Percentiles rank a stretch among this genome's conserved stretches.
Evolutionary conservation across 2,113 vertebrate genomes (phyloP).

Genomic region (Odontesthes bonariensis): DNA sequence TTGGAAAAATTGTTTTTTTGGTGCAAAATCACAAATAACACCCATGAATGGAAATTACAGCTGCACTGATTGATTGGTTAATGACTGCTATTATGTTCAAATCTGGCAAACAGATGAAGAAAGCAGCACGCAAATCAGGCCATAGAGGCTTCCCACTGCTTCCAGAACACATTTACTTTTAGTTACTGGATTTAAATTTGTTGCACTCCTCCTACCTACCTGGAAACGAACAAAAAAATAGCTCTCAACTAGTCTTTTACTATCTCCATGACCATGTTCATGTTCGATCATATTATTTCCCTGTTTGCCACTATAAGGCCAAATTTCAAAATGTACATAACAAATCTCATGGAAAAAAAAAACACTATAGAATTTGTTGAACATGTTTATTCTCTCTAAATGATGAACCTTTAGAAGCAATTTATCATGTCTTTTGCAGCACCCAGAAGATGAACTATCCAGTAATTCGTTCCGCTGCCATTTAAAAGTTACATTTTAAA

Average conservation of each 20-base stretch:
- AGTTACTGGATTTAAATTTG: constrained; percentile 23
- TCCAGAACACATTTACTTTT: constrained; percentile 24
- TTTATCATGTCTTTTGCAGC: background rate
- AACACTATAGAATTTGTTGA: too few relatives aligned
- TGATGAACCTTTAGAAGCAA: background rate
- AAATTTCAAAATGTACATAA: background rate
- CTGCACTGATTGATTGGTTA: constrained; percentile 51
- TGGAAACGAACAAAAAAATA: constrained; percentile 26
- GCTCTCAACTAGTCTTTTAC: background rate
- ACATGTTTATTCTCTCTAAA: too few relatives aligned
- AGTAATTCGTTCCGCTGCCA: background rate
- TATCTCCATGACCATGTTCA: too few relatives aligned
- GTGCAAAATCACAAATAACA: constrained; percentile 17
- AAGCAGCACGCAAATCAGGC: constrained; percentile 50
- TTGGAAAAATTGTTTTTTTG: background rate
- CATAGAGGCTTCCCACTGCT: constrained; percentile 40
- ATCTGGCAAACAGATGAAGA: constrained; percentile 39
- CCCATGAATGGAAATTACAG: constrained; percentile 35
- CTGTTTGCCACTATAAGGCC: background rate
- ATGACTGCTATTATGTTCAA: constrained; percentile 39
- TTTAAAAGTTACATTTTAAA: constrained; percentile 3
- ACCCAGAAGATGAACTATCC: background rate
- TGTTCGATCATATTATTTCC: too few relatives aligned
- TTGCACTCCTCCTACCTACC: constrained; percentile 2
- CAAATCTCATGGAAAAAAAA: too few relatives aligned